Conservation (phyloP, 2,113 vertebrate species). For the zebrafish (Danio rerio) region DNA sequence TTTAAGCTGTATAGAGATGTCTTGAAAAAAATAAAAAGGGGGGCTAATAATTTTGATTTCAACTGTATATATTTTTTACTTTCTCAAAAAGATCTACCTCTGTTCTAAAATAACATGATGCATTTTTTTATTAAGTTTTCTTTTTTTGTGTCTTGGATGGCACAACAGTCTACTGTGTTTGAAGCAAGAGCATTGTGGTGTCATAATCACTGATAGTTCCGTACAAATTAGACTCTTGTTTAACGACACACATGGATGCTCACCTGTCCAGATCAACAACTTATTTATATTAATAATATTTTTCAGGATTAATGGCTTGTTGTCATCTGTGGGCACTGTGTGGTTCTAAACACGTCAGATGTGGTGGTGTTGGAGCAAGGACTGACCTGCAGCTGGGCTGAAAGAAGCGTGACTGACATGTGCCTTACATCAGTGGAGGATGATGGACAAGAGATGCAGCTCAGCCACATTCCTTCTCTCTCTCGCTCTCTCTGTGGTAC, state of each 20-base stretch:
- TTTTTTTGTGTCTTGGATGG: no score
- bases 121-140: no score
- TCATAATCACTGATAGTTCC: not conserved
- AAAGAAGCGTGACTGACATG: conserved; percentile 8
- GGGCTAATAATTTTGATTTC: no score
- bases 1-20: no score
- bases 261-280: not conserved
- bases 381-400: conserved; percentile 4
- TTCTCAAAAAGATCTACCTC: no score
- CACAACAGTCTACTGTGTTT: not conserved
- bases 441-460: conserved; percentile 46
- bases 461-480: conserved; percentile 44
- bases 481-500: conserved; percentile 21
- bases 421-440: conserved; percentile 39
- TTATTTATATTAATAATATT: conserved; percentile 39
- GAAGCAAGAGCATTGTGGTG: not conserved
- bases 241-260: conserved; percentile 29
- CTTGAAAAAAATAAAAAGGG: no score
- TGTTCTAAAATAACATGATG: no score
- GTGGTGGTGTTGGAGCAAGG: not conserved
- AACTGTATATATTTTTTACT: no score
- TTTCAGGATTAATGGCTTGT: conserved; percentile 12
- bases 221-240: conserved; percentile 6
- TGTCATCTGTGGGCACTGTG: not conserved
- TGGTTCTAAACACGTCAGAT: not conserved